A percentile compares a stretch with the other conserved stretches of the same genome.
Evolutionary conservation across 1,140 invertebrate species (phyloP).

Genomic region (Eubasilissa regina): DNA sequence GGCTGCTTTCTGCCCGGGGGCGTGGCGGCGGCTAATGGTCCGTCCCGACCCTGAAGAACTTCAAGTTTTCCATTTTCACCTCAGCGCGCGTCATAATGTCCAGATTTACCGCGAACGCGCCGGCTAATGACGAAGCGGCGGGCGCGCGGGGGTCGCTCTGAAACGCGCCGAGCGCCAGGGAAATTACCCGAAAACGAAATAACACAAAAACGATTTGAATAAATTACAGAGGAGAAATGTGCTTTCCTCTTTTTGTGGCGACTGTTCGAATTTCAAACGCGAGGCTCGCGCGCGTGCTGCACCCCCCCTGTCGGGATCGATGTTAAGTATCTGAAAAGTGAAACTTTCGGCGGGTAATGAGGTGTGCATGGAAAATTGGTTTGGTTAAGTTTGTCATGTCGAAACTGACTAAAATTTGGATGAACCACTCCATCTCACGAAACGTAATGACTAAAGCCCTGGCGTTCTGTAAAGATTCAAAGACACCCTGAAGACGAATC

Average conservation of each 20-base stretch:
- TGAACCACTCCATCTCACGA: too few relatives aligned
- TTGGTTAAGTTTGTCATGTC: too few relatives aligned
- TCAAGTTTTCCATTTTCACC: not conserved
- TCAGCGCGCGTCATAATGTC: slow-evolving; percentile 3
- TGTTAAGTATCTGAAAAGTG: too few relatives aligned
- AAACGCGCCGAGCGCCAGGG: not conserved
- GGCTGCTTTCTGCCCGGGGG: too few relatives aligned
- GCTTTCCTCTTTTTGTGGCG: slow-evolving; percentile 16
- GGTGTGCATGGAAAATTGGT: too few relatives aligned
- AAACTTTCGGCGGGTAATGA: too few relatives aligned
- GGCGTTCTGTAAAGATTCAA: too few relatives aligned
- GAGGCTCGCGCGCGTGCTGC: slow-evolving; percentile 11
- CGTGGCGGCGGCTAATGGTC: too few relatives aligned
- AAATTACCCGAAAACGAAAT: slow-evolving; percentile 42
- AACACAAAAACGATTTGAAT: slow-evolving; percentile 49
- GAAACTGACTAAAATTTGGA: too few relatives aligned
- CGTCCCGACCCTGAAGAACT: too few relatives aligned
- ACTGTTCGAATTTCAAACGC: slow-evolving; percentile 25
- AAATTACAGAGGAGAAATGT: slow-evolving; percentile 42
- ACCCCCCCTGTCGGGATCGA: not conserved
- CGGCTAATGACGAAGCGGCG: slow-evolving; percentile 5
- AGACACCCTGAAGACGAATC: too few relatives aligned
- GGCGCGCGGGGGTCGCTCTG: not conserved
- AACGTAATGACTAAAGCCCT: too few relatives aligned
- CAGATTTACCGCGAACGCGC: not conserved